Base-by-base conservation (phyloP, 2,113 vertebrate species). In the Pelvicachromis taeniatus region DNA sequence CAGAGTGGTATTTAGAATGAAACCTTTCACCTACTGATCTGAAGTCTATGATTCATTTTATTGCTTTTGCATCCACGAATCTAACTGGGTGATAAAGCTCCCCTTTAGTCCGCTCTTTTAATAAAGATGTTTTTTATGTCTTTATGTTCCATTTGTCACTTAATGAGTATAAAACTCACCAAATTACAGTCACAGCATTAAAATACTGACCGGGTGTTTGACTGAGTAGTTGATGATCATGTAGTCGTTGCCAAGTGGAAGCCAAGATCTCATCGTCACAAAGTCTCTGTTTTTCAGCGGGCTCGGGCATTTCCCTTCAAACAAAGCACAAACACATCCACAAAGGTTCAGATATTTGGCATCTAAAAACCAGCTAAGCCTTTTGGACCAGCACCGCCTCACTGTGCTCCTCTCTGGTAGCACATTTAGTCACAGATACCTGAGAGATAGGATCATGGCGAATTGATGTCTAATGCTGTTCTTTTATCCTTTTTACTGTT, bases 201-300 rank as follows among this genome's bases (percentile, higher is more conserved):
- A 52, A 35, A 31, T 7, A 81, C 85, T 87, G 23, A 95, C 94
- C 65, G 93, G 87, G 75, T 94, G 94, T 92, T 95, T 94, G 91
- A 97, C 97, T 0, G 97, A 98, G 96, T 97, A 97, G 95, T 98
- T 97, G 94, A 98, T 97, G 92, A 97, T 99, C 93, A 98, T 95
- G 95, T 97, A 98, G 94, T 97, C 96, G 0, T 91, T 96, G 82
- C 96, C 97, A 2, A 99, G 95, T 40, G 97, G 97, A 84, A 98
- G 96, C 97, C 97, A 97, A 38, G 96, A 97, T 33, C 97, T 96
- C 95, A 97, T 94, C 5, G 97, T 97, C 77, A 99, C 96, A 70
- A 98, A 99, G 93, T 97, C 96, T 81, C 97, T 94, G 95, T 98
- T 99, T 96, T 98, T 97, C 84, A 97, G 75, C 4, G 97, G 96